These are phyloP conservation scores for Holotrichia oblita DNA, from an alignment of 1,140 invertebrate genomes.

Conservation along the genomic window DNA sequence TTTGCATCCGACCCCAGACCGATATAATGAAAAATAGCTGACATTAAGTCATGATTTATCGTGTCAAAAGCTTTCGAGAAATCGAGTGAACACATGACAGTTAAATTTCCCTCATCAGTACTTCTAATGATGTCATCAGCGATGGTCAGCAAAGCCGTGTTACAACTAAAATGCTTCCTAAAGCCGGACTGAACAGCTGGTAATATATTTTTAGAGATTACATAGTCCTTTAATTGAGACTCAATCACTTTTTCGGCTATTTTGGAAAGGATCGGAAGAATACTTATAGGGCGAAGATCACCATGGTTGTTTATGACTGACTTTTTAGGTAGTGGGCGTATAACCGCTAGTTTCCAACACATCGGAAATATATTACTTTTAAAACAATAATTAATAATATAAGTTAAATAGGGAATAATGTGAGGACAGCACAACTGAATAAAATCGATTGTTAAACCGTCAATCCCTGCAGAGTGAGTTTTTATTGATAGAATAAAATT, in stretches of 20 bases:
- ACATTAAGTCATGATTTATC: not conserved
- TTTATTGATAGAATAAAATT: not conserved
- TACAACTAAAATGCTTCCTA: constrained; percentile 1
- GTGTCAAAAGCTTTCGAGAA: not conserved
- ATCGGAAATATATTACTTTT: not conserved
- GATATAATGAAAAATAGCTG: not conserved
- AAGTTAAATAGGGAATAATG: not conserved
- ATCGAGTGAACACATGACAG: not conserved
- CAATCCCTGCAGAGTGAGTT: not conserved
- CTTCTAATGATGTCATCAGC: not conserved
- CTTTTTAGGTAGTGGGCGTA: constrained; percentile 17
- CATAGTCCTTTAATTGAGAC: not conserved
- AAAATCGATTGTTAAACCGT: not conserved
- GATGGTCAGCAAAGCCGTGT: not conserved
- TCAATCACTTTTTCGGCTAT: constrained; percentile 28
- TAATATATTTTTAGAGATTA: not conserved
- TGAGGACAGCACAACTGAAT: constrained; percentile 30
- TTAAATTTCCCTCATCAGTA: not conserved
- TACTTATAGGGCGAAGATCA: not conserved
- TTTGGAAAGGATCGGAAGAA: not conserved
- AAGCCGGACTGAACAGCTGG: not conserved
- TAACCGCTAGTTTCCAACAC: not conserved
- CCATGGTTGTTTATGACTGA: not conserved
- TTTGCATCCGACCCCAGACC: not conserved
- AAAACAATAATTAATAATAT: constrained; percentile 1